phyloP scores from a whole-genome alignment of 2,113 vertebrate species.

The Onychorhynchus coronatus region DNA sequence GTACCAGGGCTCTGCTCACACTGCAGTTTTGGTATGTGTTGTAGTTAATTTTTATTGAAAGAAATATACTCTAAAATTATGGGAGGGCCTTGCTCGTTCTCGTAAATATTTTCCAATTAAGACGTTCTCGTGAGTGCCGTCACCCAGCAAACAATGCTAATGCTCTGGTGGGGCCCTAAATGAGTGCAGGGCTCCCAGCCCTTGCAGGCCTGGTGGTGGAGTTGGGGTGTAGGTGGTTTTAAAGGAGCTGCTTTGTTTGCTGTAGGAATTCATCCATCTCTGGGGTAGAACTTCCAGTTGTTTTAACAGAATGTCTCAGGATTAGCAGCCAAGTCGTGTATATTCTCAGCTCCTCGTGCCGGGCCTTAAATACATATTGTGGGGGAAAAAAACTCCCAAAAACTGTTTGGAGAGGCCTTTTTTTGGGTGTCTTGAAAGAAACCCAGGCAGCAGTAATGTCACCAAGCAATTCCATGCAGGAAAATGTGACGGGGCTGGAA shows the following conservation, averaged over 20 bases:
- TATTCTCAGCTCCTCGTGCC: not conserved
- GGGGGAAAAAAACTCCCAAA: accelerated
- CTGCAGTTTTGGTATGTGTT: not conserved
- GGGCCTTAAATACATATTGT: not conserved
- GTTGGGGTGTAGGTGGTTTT: not conserved
- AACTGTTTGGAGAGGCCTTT: not conserved
- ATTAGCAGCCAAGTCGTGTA: not conserved
- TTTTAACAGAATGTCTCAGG: not conserved
- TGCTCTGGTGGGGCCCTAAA: not conserved
- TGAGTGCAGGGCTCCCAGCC: not conserved
- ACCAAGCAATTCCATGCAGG: not conserved
- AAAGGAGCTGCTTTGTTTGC: not conserved
- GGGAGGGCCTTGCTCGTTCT: not conserved
- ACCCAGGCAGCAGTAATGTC: not conserved
- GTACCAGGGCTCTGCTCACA: not conserved
- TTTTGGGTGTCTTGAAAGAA: not conserved
- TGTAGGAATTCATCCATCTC: not conserved
- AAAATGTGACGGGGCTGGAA: not conserved
- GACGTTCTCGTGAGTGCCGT: not conserved
- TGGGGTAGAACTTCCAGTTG: not conserved
- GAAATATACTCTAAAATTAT: not conserved
- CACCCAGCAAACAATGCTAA: not conserved
- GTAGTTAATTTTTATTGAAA: not conserved
- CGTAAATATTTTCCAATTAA: not conserved
- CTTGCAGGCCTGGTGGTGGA: not conserved